Evolutionary conservation across 64 coral and sea anemone genomes (phyloP).

Genomic region (Orbicella faveolata): DNA sequence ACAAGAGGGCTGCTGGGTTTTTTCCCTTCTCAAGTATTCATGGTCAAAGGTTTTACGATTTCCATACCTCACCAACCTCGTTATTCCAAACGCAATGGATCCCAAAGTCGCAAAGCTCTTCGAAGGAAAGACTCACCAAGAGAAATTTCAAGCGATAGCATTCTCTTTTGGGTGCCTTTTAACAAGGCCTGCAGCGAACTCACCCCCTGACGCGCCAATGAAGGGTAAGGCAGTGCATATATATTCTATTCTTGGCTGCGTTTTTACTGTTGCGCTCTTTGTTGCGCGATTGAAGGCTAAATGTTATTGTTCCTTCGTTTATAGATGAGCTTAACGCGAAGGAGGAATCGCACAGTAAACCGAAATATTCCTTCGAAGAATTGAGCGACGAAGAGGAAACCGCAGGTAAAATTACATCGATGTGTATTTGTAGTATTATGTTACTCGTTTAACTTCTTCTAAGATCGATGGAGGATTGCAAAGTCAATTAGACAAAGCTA

Average conservation of each 20-base stretch:
- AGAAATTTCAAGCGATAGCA: constrained; percentile 7
- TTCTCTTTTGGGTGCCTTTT: constrained; percentile 2
- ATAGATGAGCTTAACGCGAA: not conserved
- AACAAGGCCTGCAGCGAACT: not conserved
- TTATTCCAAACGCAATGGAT: not conserved
- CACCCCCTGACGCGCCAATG: not conserved
- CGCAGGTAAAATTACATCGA: not conserved
- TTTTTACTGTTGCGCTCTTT: not conserved
- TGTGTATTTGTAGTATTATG: not conserved
- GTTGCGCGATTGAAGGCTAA: not conserved
- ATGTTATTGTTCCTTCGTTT: not conserved
- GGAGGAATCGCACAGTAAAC: not conserved
- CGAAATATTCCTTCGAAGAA: constrained; percentile 44
- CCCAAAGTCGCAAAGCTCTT: constrained; percentile 23
- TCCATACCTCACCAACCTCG: not conserved
- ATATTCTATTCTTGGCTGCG: too few relatives aligned
- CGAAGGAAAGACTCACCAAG: not conserved
- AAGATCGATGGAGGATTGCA: not conserved
- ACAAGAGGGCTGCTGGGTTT: not conserved
- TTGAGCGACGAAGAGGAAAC: constrained; percentile 4
- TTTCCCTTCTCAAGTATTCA: not conserved
- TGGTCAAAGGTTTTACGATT: not conserved
- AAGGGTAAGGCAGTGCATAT: not conserved
- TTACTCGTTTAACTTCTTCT: not conserved
- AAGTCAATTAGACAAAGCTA: too few relatives aligned